Evolutionary conservation across 2,888 invertebrate genomes (phyloP).

Genomic region (Gastrophysa polygoni): DNA sequence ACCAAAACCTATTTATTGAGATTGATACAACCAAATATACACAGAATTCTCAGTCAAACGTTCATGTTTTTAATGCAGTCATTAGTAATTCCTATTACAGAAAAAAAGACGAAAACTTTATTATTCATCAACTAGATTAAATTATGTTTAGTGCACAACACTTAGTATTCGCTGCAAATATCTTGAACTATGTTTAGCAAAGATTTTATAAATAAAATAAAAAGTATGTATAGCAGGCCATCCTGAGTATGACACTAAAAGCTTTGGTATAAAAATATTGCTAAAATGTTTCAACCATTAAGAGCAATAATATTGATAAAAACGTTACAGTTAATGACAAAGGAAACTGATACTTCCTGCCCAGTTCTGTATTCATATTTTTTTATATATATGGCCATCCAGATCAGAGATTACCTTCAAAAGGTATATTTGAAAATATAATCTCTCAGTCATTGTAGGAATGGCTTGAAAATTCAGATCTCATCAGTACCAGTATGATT

Average conservation of each 20-base stretch:
- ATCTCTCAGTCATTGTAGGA: too few relatives aligned
- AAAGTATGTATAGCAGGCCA: not conserved
- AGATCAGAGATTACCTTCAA: too few relatives aligned
- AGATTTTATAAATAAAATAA: not conserved
- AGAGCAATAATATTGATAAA: not conserved
- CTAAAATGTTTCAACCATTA: not conserved
- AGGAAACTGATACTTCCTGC: too few relatives aligned
- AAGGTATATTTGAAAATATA: too few relatives aligned
- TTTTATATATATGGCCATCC: too few relatives aligned
- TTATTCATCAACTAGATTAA: not conserved
- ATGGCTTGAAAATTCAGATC: not conserved
- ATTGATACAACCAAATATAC: not conserved
- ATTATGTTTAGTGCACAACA: not conserved
- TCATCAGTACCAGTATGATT: too few relatives aligned
- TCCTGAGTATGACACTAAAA: not conserved
- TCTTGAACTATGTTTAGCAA: not conserved
- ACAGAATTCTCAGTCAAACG: not conserved
- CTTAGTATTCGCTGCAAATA: not conserved
- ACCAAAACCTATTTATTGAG: not conserved
- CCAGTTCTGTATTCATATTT: too few relatives aligned
- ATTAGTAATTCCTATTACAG: not conserved
- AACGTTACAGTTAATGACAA: too few relatives aligned
- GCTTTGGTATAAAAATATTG: constrained; percentile 26
- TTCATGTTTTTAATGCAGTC: not conserved
- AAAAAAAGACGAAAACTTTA: not conserved